Evolutionary conservation across 2,113 vertebrate genomes (phyloP), one percentile per base, ranked within the genome.

Genomic region (Montifringilla adamsi): DNA sequence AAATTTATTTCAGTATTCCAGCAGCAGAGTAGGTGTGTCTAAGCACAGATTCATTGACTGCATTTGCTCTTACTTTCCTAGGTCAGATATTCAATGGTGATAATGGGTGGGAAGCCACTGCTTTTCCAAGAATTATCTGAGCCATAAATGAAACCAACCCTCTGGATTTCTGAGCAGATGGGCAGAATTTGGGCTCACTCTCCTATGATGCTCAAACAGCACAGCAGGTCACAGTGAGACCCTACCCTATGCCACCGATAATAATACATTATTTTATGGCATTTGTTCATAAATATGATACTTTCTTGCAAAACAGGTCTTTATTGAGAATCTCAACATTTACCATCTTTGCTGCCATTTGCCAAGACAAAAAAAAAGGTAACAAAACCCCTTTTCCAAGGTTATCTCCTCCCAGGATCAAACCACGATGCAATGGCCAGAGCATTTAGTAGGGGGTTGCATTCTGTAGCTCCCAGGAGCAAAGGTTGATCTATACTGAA

Each of bases 241-340:
- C 23, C 55, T 59, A 18, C 13, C 18, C 31, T 13, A 52, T 0
- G 0, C 19, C 3, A 1, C 15, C 50, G 50, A 37, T 13, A 30
- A 37, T 19, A 23, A 37, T 43, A 41, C 6, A 2, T 50, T 62
- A 43, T 27, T 68, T 31, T 13, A 46, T 15, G 28, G 6, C 9
- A 35, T 67, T 85, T 73, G 26, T 43, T 39, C 23, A 23, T 66
- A 39, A 16, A 66, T 72, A 18, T 39, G 1, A 2, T 16, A 47
- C 12, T 27, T 76, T 66, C 39, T 58, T 58, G 22, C 63, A 69
- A 84, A 74, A 14, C 8, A 13, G 0, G 4, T 18, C 30, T 70
- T 89, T 44, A 43, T 4, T 14, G 37, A 60, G 24, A 1, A 39
- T 15, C 5, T 3, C 11, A 50, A 5, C 17, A 74, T 53, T 37